phyloP scores from a whole-genome alignment of 1,140 invertebrate species.

The Pseudachorutes palmiensis region DNA sequence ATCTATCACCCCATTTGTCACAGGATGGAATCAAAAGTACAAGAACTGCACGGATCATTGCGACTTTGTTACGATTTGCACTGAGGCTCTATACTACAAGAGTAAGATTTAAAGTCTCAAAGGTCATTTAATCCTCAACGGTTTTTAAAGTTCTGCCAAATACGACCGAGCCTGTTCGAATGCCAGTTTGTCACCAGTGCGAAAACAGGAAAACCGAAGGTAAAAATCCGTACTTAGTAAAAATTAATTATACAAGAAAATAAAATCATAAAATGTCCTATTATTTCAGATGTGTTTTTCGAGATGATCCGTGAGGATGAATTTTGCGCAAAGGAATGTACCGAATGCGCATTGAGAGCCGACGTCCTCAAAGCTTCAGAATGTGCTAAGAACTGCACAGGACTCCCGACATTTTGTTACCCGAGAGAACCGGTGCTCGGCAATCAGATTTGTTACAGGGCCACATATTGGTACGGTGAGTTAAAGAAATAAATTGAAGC shows the following conservation, averaged over 20 bases:
- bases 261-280: not conserved
- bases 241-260: not conserved
- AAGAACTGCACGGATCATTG: not conserved
- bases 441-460: not conserved
- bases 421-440: not conserved
- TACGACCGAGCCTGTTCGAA: not conserved
- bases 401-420: not conserved
- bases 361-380: not conserved
- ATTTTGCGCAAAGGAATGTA: not conserved
- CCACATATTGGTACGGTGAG: not conserved
- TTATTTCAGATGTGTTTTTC: not conserved
- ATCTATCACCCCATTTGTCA: too few species aligned
- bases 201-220: conserved; percentile 5
- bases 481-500: not conserved
- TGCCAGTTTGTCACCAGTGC: not conserved
- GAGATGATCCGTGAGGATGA: not conserved
- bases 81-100: not conserved
- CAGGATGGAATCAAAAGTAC: conserved; percentile 9
- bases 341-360: not conserved
- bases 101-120: not conserved
- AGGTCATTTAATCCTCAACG: not conserved
- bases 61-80: not conserved
- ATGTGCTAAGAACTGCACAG: not conserved
- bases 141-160: not conserved
- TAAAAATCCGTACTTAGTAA: not conserved